These are phyloP conservation scores for Anolis apletophallus DNA, from an alignment of 2,797 vertebrate genomes.

Conservation along the genomic window DNA sequence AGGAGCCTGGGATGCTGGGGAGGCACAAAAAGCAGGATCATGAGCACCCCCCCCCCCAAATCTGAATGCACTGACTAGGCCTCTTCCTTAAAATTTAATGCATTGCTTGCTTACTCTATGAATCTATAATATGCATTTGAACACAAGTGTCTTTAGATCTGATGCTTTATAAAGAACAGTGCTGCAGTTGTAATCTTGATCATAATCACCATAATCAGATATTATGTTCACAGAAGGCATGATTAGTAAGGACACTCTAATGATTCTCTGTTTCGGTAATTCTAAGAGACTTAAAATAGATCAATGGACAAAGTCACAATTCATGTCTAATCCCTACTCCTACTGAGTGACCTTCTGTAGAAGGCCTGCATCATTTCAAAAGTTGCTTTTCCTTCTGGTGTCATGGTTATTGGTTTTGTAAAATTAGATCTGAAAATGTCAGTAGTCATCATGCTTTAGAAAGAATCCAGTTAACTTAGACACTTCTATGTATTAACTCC, in stretches of 20 bases:
- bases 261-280: not conserved
- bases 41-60: not conserved
- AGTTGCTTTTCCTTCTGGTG: fast-evolving
- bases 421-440: not conserved
- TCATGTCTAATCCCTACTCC: not conserved
- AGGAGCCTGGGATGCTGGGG: too few relatives aligned
- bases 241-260: not conserved
- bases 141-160: not conserved
- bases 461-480: fast-evolving
- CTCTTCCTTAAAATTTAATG: not conserved
- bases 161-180: not conserved
- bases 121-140: not conserved
- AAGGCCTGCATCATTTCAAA: not conserved
- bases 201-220: not conserved
- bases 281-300: not conserved
- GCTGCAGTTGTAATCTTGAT: not conserved
- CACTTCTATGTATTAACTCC: not conserved
- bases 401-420: not conserved
- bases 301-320: not conserved
- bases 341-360: not conserved
- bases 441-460: not conserved
- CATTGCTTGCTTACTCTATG: not conserved
- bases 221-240: not conserved
- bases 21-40: not conserved
- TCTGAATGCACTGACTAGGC: too few relatives aligned